phyloP scores from a whole-genome alignment of 2,797 vertebrate species.

The Yasuhikotakia modesta region DNA sequence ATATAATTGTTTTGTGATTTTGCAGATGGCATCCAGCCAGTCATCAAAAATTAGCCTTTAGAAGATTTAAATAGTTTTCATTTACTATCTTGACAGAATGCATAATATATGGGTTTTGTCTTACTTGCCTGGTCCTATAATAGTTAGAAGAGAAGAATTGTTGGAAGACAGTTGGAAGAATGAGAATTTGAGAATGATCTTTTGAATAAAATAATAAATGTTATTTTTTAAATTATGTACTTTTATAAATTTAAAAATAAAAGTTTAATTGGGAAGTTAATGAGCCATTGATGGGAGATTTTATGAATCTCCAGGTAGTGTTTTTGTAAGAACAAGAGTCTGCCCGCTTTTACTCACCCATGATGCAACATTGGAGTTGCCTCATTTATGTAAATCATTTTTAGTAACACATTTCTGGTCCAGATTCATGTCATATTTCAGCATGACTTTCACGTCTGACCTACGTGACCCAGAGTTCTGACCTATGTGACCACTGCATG shows the following conservation, averaged over 20 bases:
- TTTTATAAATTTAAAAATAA: not conserved
- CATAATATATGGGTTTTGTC: not conserved
- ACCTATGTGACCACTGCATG: not conserved
- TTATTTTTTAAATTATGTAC: too few species aligned
- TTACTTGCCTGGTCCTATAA: not conserved
- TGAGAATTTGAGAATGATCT: too few species aligned
- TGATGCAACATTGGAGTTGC: constrained; percentile 65
- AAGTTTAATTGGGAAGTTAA: not conserved
- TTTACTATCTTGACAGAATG: too few species aligned
- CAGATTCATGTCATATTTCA: not conserved
- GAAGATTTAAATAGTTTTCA: too few species aligned
- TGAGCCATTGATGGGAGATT: constrained; percentile 44
- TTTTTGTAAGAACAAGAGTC: not conserved
- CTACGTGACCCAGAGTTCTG: not conserved
- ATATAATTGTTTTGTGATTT: not conserved
- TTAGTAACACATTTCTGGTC: constrained; percentile 46
- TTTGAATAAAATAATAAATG: too few species aligned
- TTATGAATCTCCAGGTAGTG: constrained; percentile 43
- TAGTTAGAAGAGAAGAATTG: too few species aligned
- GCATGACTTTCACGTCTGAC: not conserved
- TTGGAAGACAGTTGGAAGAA: too few species aligned
- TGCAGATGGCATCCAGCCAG: not conserved
- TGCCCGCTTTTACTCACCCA: constrained; percentile 56
- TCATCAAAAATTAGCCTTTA: not conserved
- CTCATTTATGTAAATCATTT: constrained; percentile 58